Conservation (phyloP, 2,888 invertebrate genomes). For the Lepidocyrtinus sp. region DNA sequence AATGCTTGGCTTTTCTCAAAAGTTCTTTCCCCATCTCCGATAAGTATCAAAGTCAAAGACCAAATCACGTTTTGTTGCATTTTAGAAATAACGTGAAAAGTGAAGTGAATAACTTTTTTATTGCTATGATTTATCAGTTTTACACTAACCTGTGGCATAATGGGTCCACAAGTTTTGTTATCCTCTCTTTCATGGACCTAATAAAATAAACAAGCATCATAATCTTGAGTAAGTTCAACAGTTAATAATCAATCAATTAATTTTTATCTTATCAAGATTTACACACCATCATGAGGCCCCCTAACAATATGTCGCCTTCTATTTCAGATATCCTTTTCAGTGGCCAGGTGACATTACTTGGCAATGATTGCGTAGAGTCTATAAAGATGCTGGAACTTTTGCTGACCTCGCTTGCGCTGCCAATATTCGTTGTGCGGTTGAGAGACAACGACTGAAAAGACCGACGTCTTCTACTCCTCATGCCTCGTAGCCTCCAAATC, state of each 20-base stretch:
- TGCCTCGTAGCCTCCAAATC: conserved; percentile 65
- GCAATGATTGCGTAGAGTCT: conserved; percentile 25
- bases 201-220: not conserved
- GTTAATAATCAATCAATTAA: too few species aligned
- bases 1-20: too few species aligned
- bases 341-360: conserved; percentile 77
- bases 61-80: not conserved
- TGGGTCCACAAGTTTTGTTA: conserved; percentile 88
- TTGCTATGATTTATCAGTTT: too few species aligned
- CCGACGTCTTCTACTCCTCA: conserved; percentile 61
- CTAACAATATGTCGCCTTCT: conserved; percentile 89
- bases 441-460: conserved; percentile 41
- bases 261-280: too few species aligned
- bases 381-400: conserved; percentile 71
- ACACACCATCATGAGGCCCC: conserved; percentile 97
- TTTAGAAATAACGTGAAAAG: not conserved
- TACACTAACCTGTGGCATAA: conserved; percentile 94
- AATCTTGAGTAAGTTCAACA: not conserved
- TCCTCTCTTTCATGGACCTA: conserved; percentile 90
- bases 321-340: conserved; percentile 89
- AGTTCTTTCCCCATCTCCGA: not conserved
- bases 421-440: conserved; percentile 29
- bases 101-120: not conserved
- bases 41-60: not conserved
- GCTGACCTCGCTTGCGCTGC: conserved; percentile 35